Evolutionary conservation across 2,113 vertebrate genomes (phyloP).

Genomic region (Larimichthys crocea): DNA sequence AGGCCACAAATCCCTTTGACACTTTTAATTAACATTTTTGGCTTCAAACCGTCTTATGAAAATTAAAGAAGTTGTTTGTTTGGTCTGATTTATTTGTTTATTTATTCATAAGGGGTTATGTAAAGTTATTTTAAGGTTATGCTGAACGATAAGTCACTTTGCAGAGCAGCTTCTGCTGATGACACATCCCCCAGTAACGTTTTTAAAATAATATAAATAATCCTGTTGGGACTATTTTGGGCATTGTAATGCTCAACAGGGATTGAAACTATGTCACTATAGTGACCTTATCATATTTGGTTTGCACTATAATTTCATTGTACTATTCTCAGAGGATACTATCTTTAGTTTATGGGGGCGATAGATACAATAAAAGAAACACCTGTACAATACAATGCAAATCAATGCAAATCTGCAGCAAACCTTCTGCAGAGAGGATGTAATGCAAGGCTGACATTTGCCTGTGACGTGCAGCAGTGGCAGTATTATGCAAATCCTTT

Average conservation of each 20-base stretch:
- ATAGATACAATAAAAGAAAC: background rate
- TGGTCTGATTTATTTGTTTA: background rate
- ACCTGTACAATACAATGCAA: background rate
- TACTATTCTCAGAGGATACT: background rate
- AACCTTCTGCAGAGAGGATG: background rate
- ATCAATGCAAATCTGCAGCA: slow-evolving; percentile 2
- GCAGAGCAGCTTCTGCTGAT: background rate
- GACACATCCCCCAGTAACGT: background rate
- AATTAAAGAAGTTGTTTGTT: background rate
- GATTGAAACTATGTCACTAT: background rate
- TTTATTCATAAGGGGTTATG: background rate
- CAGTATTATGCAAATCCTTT: slow-evolving; percentile 10
- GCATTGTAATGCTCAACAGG: background rate
- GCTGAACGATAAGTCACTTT: background rate
- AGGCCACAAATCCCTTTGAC: slow-evolving; percentile 3
- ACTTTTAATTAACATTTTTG: slow-evolving; percentile 15
- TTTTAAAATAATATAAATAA: background rate
- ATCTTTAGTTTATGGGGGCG: background rate
- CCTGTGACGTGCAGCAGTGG: background rate
- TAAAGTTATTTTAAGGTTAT: background rate
- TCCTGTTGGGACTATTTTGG: background rate
- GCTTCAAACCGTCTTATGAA: background rate
- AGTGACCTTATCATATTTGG: background rate
- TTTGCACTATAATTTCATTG: background rate
- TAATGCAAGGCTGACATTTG: background rate